A percentile compares a stretch with the other conserved stretches of the same genome.
These are phyloP conservation scores for Coleophora flavipennella DNA, from an alignment of 2,888 invertebrate genomes.

Conservation along the genomic window DNA sequence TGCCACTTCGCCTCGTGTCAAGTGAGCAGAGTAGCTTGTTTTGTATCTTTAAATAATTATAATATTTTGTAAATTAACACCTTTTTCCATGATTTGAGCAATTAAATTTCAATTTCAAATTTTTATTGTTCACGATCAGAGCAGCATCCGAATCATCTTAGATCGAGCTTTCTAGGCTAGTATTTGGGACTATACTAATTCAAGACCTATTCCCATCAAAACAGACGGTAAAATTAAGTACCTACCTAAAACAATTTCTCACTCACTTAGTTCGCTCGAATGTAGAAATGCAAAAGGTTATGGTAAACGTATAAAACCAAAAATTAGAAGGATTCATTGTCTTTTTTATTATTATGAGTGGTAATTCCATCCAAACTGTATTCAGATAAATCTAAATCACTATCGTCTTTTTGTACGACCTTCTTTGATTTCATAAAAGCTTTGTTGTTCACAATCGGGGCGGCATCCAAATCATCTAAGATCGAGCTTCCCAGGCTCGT, in stretches of 20 bases:
- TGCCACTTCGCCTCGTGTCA: no score
- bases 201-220: no score
- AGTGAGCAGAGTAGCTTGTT: no score
- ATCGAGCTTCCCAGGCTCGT: slow-evolving; percentile 66
- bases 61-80: no score
- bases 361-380: slow-evolving; percentile 45
- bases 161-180: slow-evolving; percentile 63
- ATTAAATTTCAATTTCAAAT: no score
- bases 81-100: no score
- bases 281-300: no score
- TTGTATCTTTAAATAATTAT: no score
- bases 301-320: not conserved
- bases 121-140: slow-evolving; percentile 31
- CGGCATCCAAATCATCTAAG: slow-evolving; percentile 50
- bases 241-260: no score
- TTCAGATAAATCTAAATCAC: slow-evolving; percentile 61
- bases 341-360: slow-evolving; percentile 25
- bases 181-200: no score
- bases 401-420: slow-evolving; percentile 44
- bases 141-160: slow-evolving; percentile 51
- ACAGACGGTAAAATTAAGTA: no score
- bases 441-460: slow-evolving; percentile 31
- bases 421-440: slow-evolving; percentile 39
- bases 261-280: no score
- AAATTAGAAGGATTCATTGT: slow-evolving; percentile 31